Conservation (phyloP, 2,113 vertebrate species). For the Paramormyrops kingsleyae region DNA sequence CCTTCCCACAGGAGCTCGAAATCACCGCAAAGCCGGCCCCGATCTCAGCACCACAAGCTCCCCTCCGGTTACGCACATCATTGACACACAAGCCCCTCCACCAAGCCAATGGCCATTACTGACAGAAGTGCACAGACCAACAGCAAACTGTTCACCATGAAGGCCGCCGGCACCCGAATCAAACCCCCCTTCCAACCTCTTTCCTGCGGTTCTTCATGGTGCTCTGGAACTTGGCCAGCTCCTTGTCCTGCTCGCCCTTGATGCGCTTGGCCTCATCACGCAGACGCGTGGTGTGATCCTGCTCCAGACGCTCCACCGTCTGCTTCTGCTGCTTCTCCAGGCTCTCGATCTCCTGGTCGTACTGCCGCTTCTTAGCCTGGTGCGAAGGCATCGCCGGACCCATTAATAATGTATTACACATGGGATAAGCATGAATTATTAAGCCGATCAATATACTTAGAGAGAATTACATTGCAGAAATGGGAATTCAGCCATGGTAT, state of each 20-base stretch:
- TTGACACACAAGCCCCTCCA: neutral
- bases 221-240: constrained; percentile 87
- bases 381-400: neutral
- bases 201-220: constrained; percentile 90
- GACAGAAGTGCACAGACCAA: neutral
- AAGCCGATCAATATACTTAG: neutral
- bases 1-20: neutral
- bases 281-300: constrained; percentile 88
- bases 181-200: constrained; percentile 65
- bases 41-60: neutral
- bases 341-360: constrained; percentile 94
- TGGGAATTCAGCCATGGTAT: neutral
- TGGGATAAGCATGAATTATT: neutral
- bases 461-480: neutral
- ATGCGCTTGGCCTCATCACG: constrained; percentile 92
- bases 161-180: neutral
- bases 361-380: constrained; percentile 87
- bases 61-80: neutral
- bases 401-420: neutral
- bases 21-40: neutral
- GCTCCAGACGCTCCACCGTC: constrained; percentile 90
- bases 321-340: constrained; percentile 96
- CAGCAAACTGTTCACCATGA: neutral
- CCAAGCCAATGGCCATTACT: neutral
- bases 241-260: constrained; percentile 93